Percentiles rank a stretch among this genome's conserved stretches.
These are phyloP conservation scores for Gastrophysa polygoni DNA, from an alignment of 2,888 invertebrate genomes.

Conservation along the genomic window DNA sequence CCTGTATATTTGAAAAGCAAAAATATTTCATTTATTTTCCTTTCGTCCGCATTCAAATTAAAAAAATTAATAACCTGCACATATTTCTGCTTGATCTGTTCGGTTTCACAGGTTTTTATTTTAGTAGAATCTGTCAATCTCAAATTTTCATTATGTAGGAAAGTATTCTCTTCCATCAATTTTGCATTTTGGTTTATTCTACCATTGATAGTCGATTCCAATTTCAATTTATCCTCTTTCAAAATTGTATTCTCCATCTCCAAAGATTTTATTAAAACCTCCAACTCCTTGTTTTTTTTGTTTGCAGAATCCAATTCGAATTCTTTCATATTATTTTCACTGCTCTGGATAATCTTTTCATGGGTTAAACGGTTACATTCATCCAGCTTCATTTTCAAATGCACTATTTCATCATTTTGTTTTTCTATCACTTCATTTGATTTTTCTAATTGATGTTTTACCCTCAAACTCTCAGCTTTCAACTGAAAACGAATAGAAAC, in stretches of 20 bases:
- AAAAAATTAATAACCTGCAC: constrained; percentile 16
- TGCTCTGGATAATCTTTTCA: constrained; percentile 19
- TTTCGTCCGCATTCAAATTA: background rate
- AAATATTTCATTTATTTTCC: background rate
- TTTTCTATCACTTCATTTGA: constrained; percentile 21
- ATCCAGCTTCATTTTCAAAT: constrained; percentile 54
- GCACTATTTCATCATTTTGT: constrained; percentile 48
- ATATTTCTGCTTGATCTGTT: constrained; percentile 18
- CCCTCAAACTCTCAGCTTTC: background rate
- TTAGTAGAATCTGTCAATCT: background rate
- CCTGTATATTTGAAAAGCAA: too few relatives aligned
- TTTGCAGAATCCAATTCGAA: constrained; percentile 44
- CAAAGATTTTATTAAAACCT: constrained; percentile 28
- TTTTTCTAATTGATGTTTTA: background rate
- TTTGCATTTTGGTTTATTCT: background rate
- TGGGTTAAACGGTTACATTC: constrained; percentile 12
- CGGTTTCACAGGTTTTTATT: constrained; percentile 9
- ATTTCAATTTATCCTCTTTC: background rate
- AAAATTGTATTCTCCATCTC: constrained; percentile 26
- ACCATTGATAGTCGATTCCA: background rate
- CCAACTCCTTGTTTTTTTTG: constrained; percentile 43
- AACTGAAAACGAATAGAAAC: background rate
- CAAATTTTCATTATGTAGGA: constrained; percentile 4
- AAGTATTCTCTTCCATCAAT: constrained; percentile 4
- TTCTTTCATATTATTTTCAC: constrained; percentile 38